Evolutionary conservation across 1,140 invertebrate genomes (phyloP), one percentile per base, ranked within the genome.

Genomic region (Steinernema khuongi): DNA sequence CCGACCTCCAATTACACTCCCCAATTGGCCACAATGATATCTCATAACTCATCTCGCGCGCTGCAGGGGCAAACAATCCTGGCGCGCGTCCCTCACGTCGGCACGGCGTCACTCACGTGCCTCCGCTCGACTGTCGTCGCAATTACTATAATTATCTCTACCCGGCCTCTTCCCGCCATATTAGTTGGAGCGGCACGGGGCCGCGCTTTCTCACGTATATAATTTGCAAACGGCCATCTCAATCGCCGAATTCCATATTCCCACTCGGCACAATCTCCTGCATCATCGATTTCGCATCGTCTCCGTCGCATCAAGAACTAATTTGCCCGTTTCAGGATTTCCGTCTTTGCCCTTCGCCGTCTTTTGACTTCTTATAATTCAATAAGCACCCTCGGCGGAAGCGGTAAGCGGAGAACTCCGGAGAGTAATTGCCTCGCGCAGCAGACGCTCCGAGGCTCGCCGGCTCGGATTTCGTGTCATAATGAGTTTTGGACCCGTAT

Each of bases 331-430:
- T 60, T n/a, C 22, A 60, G 50, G 50, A 60, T 60, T 60, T 22
- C 19, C 50, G 14, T 60, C 50, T 60, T 60, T 22, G 11, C 50
- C 50, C n/a, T 41, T 41, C 36, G 36, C 7, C 50, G 2, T 7
- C 50, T 60, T 60, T 60, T 60, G 22, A 60, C 50, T 60, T 60
- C 50, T 60, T 60, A 60, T 60, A 60, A 60, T 60, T 60, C 50
- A 60, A 60, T 60, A 60, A 60, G 50, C 22, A 22, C 50, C 7
- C 22, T 60, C 26, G 14, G 11, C n/a, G n/a, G 26, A 41, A n/a
- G 36, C 7, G 36, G 7, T n/a, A 41, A 41, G 36, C 36, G n/a
- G 7, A 41, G 7, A 11, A 11, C 36, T n/a, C n/a, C 7, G 36
- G 36, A n/a, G n/a, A n/a, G n/a, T n/a, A n/a, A n/a, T n/a, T n/a